phyloP scores from a whole-genome alignment of 35 echinoderm and acorn worm species.

The Eucidaris tribuloides region DNA sequence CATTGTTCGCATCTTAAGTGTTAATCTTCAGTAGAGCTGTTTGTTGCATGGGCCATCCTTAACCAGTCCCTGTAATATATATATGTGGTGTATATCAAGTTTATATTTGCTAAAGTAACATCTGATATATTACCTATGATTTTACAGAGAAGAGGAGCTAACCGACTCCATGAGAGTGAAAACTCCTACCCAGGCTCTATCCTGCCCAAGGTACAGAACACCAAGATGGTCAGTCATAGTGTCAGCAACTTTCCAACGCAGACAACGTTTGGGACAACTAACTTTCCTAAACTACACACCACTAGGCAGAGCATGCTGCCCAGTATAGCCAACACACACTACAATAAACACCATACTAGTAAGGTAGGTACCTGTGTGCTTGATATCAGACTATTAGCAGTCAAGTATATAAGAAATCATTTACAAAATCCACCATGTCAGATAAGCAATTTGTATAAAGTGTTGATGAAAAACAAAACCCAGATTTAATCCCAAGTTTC shows the following conservation, averaged over 20 bases:
- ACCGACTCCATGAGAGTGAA: conserved; percentile 56
- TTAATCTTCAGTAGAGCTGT: too few species aligned
- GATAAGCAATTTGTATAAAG: too few species aligned
- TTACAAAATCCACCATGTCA: too few species aligned
- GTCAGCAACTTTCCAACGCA: conserved; percentile 56
- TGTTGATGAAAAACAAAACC: too few species aligned
- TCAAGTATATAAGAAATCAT: too few species aligned
- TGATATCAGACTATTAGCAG: neutral
- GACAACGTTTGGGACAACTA: conserved; percentile 63
- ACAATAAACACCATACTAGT: conserved; percentile 86
- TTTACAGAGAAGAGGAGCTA: conserved; percentile 56
- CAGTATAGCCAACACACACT: conserved; percentile 95
- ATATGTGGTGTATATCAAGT: too few species aligned
- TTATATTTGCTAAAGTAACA: too few species aligned
- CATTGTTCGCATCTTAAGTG: too few species aligned
- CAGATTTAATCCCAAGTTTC: too few species aligned
- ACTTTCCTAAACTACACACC: conserved; percentile 91
- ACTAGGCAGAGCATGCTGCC: conserved; percentile 77
- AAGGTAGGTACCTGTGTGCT: conserved; percentile 53
- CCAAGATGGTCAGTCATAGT: conserved; percentile 39
- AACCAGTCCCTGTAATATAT: too few species aligned
- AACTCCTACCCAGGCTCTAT: conserved; percentile 42
- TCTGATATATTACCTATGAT: too few species aligned
- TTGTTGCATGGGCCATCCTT: too few species aligned
- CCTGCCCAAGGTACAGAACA: conserved; percentile 80